Base-by-base conservation (phyloP, 2,888 invertebrate species). In the Dromius quadrimaculatus region DNA sequence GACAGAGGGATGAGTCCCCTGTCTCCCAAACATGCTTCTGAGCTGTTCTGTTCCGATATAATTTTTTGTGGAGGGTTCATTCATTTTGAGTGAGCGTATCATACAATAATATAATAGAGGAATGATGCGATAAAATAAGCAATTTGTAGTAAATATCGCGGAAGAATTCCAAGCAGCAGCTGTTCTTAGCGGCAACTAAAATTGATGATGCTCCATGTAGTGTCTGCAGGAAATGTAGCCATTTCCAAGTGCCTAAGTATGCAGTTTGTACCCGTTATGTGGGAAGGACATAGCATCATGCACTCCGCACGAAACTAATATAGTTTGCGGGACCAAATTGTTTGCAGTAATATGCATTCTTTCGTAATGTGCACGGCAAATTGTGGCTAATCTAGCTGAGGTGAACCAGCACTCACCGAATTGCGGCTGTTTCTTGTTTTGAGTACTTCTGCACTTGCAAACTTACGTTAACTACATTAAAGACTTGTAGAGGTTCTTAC, bases 261-360 rank as follows among this genome's bases (percentile, higher is more conserved):
- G 65, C 50, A 65, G 65, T 65, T 65, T 45, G 36, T 36, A 65
- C 34, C 47, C 50, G 47, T 65, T 36, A 61, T 38, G 50, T 36
- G 65, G 65, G 50, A 54, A 54, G 50, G 50, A 54, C 63, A 50
- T 57, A 57, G 22, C 66, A 66, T 54, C 66, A 57, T 66, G 66
- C 66, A 54, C 50, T 41, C 32, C 32, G 63, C 63, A 63, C 63
- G 62, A 36, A 68, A 68, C 68, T 68, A 68, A 68, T 68, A 68
- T 57, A 68, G 68, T 68, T 68, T 68, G 57, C 59, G 68, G 59
- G 36, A 68, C 68, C 43, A 68, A 68, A 68, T 68, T 68, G 68
- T 68, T 68, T 68, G 59, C 68, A 19, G 68, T 68, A 68, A 68
- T 68, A 68, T 68, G 68, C 68, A 68, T 68, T 68, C 68, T 68